Evolutionary conservation across 2,797 vertebrate species (phyloP).

Genomic region (Acrossocheilus wenchowensis): DNA sequence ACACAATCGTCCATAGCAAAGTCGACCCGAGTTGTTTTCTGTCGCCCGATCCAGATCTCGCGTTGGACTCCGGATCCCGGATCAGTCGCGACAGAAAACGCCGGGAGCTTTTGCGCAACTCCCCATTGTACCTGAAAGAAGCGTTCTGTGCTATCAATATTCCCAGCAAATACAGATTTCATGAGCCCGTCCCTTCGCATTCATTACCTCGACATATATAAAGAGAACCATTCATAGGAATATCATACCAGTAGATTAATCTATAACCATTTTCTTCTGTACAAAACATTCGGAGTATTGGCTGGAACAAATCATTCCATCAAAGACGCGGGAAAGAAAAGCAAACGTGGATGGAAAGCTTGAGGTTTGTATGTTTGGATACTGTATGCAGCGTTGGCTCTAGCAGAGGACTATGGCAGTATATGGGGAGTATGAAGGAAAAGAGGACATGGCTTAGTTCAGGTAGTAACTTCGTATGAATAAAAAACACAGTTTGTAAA

Average conservation of each 20-base stretch:
- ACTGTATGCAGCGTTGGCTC: slow-evolving; percentile 53
- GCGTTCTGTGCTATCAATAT: slow-evolving; percentile 62
- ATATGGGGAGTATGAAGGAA: slow-evolving; percentile 48
- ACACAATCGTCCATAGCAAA: slow-evolving; percentile 46
- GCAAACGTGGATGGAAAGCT: slow-evolving; percentile 50
- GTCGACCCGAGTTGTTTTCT: not conserved
- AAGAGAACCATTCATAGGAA: slow-evolving; percentile 54
- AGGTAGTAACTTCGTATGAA: slow-evolving; percentile 53
- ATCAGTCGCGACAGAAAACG: slow-evolving; percentile 23
- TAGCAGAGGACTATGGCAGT: slow-evolving; percentile 54
- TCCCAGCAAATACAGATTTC: slow-evolving; percentile 52
- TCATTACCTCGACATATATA: slow-evolving; percentile 50
- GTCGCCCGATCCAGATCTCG: not conserved
- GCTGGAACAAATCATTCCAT: slow-evolving; percentile 43
- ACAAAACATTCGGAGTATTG: slow-evolving; percentile 52
- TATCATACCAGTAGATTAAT: slow-evolving; percentile 54
- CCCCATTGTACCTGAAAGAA: slow-evolving; percentile 60
- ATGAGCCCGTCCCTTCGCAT: slow-evolving; percentile 44
- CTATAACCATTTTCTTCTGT: slow-evolving; percentile 53
- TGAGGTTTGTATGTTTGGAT: slow-evolving; percentile 53
- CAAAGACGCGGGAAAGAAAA: slow-evolving; percentile 39
- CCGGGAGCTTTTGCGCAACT: slow-evolving; percentile 13
- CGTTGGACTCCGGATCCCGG: slow-evolving; percentile 11
- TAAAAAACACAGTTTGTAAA: slow-evolving; percentile 54
- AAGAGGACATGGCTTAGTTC: slow-evolving; percentile 58